These are phyloP conservation scores for Cheirogaleus medius DNA, from an alignment of 2,113 vertebrate species.

Conservation along the genomic window DNA sequence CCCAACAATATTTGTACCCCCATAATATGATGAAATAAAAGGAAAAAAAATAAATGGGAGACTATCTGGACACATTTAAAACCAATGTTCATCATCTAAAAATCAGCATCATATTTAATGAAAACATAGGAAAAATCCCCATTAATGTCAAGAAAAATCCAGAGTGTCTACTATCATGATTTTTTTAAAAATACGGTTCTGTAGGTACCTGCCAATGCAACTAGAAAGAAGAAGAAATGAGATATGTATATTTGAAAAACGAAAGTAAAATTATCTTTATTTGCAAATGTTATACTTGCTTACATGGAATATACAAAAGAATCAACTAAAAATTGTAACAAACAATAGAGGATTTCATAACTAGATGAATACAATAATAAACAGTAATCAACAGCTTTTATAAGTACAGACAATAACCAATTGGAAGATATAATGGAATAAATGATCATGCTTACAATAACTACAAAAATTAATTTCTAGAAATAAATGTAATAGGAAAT, in stretches of 20 bases:
- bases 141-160: background rate
- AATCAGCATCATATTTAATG: background rate
- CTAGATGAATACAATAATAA: background rate
- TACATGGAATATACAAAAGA: background rate
- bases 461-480: background rate
- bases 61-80: background rate
- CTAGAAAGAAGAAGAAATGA: background rate
- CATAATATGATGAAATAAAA: too few relatives aligned
- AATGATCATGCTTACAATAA: background rate
- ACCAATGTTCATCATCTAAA: background rate
- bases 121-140: background rate
- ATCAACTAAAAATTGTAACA: conserved; percentile 11
- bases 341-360: background rate
- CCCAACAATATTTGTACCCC: too few relatives aligned
- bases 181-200: background rate
- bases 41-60: too few relatives aligned
- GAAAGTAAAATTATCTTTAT: background rate
- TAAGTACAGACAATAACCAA: background rate
- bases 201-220: background rate
- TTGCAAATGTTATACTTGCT: background rate
- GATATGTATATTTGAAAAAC: background rate
- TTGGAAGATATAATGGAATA: background rate
- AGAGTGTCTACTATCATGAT: background rate
- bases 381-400: background rate
- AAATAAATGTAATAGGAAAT: background rate